A percentile compares a stretch with the other conserved stretches of the same genome.
These are phyloP conservation scores for Babyrousa celebensis DNA, from an alignment of 2,797 vertebrate species.

Conservation along the genomic window DNA sequence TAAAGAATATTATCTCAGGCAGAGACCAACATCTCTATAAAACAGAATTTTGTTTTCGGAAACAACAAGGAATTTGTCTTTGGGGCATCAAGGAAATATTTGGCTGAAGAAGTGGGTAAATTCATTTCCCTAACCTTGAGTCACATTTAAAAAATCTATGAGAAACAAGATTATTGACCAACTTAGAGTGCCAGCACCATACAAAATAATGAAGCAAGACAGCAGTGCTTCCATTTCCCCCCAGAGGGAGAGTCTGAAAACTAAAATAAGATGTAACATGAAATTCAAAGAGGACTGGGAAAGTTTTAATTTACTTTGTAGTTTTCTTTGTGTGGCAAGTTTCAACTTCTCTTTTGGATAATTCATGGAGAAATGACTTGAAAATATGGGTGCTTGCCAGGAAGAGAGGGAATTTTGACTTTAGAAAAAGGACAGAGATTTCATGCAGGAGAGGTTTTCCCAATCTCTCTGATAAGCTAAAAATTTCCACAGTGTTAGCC, in stretches of 20 bases:
- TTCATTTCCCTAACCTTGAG: background rate
- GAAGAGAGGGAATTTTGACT: constrained; percentile 3
- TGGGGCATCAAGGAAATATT: constrained; percentile 1
- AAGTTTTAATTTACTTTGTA: background rate
- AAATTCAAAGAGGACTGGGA: constrained; percentile 20
- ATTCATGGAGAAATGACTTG: constrained; percentile 10
- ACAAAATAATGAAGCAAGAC: constrained; percentile 1
- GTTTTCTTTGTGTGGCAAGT: constrained; percentile 22
- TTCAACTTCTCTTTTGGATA: constrained; percentile 47
- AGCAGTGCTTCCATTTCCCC: constrained; percentile 14
- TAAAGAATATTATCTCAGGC: background rate
- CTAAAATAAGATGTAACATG: background rate
- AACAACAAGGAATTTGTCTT: background rate
- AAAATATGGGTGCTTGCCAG: background rate
- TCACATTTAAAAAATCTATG: background rate
- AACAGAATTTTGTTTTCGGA: constrained; percentile 31
- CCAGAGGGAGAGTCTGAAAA: background rate
- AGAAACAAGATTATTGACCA: constrained; percentile 49
- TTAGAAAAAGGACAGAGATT: constrained; percentile 12
- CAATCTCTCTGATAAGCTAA: constrained; percentile 43
- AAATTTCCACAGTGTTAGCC: constrained; percentile 29
- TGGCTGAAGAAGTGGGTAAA: background rate
- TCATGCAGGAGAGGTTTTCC: background rate
- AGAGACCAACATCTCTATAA: background rate
- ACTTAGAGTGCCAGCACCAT: background rate